Base-by-base conservation (phyloP, 2,113 vertebrate genomes). In the Eclectus roratus region DNA sequence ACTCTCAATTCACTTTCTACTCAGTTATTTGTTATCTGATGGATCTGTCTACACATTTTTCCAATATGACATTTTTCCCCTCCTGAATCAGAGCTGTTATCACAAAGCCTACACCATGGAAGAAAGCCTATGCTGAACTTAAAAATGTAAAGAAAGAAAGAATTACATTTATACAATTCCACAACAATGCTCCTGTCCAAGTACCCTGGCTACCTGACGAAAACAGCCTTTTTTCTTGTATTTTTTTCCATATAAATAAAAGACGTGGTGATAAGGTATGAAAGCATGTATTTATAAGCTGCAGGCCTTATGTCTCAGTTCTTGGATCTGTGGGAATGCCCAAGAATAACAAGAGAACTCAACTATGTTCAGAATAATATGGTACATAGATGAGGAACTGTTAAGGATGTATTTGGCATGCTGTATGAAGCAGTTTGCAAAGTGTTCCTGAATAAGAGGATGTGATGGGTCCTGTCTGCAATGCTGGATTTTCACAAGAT, bases 1-100 rank as follows among this genome's bases (percentile, higher is more conserved):
- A 97, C 88, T 97, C 86, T 96, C 88, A 91, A 96, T 98, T 96
- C 94, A 80, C 80, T 97, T 91, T 96, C 84, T 95, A 76, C 88
- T 97, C 95, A 94, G 85, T 96, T 97, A 97, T 94, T 93, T 87
- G 73, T 95, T 95, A 97, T 96, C 95, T 95, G 77, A 84, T 11
- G 27, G 73, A 94, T 95, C 91, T 95, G 84, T 96, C 93, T 91
- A 92, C 83, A 81, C 66, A 24, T 96, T 85, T 93, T 94, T 72
- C 85, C 91, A 88, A 76, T 81, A 94, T 33, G 44, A 94, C 86
- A 91, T 93, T 93, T 89, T 82, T 33, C 69, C 78, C 41, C 35
- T 91, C 19, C 73, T 82, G 68, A 94, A 86, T 41, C 10, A 46
- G 29, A 84, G 52, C 33, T 70, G 52, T 78, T 91, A 92, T 85